Conservation (phyloP, 2,888 invertebrate genomes). For the Copidosoma aretas region DNA sequence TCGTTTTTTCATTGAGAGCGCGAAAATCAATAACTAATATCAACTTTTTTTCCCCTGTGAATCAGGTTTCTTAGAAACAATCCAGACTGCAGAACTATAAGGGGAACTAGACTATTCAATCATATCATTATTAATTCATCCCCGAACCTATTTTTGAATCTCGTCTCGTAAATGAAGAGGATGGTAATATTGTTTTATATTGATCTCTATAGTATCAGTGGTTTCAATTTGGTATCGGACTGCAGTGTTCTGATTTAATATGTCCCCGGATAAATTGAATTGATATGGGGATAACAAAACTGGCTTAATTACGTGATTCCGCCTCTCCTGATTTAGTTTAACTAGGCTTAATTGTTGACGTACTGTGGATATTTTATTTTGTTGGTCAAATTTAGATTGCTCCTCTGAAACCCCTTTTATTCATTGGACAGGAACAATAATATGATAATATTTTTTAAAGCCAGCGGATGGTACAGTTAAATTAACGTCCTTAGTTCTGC, state of each 20-base stretch:
- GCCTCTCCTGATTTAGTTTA: constrained; percentile 31
- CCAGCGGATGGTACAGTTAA: too few species aligned
- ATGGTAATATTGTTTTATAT: constrained; percentile 35
- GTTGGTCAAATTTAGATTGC: too few species aligned
- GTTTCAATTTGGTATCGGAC: constrained; percentile 34
- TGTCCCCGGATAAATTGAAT: constrained; percentile 40
- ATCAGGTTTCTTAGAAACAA: constrained; percentile 53
- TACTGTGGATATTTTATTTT: too few species aligned
- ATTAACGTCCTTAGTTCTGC: too few species aligned
- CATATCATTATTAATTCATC: constrained; percentile 46
- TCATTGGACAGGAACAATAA: too few species aligned
- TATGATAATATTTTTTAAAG: too few species aligned
- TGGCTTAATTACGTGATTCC: neutral
- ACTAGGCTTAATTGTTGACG: neutral
- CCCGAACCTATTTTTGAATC: constrained; percentile 38
- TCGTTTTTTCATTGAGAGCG: constrained; percentile 47
- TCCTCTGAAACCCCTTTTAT: too few species aligned
- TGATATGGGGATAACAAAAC: constrained; percentile 15
- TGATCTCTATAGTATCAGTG: constrained; percentile 25
- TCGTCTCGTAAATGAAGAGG: constrained; percentile 37
- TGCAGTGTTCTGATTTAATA: constrained; percentile 2
- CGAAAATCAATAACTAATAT: constrained; percentile 46
- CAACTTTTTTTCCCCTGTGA: constrained; percentile 37
- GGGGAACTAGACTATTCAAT: constrained; percentile 38
- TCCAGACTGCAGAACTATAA: constrained; percentile 53